Conservation (phyloP, 2,888 invertebrate genomes). For the Lepidocyrtinus sp. region DNA sequence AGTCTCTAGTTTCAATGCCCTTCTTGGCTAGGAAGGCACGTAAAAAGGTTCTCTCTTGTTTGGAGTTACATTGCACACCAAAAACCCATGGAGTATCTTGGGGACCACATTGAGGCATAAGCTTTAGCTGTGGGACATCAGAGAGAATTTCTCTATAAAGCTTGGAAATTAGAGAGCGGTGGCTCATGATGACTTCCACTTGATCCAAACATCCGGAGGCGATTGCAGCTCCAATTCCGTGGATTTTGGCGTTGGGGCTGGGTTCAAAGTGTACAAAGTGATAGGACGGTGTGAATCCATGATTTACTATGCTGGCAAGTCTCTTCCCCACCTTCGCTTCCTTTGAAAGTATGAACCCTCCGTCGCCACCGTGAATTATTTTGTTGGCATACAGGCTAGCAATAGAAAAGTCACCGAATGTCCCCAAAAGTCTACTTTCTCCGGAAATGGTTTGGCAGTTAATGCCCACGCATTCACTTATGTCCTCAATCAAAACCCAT, state of each 20-base stretch:
- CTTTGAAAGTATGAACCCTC: constrained; percentile 59
- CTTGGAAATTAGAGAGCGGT: constrained; percentile 30
- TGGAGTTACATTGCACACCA: constrained; percentile 52
- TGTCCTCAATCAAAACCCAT: constrained; percentile 63
- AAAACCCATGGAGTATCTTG: constrained; percentile 62
- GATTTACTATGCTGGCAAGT: constrained; percentile 55
- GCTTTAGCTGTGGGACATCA: constrained; percentile 19
- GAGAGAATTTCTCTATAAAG: constrained; percentile 44
- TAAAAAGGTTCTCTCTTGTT: constrained; percentile 38
- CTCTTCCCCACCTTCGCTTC: constrained; percentile 30
- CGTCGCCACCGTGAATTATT: constrained; percentile 64
- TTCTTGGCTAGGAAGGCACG: constrained; percentile 45
- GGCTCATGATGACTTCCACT: constrained; percentile 40
- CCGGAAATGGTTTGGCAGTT: neutral
- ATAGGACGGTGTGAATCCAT: constrained; percentile 59
- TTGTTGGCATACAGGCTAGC: constrained; percentile 64
- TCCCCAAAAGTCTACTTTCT: constrained; percentile 43
- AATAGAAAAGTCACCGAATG: constrained; percentile 60
- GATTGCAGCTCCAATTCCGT: constrained; percentile 62
- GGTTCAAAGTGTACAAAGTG: constrained; percentile 61
- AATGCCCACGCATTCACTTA: constrained; percentile 61
- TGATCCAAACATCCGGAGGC: constrained; percentile 57
- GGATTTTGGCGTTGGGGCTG: constrained; percentile 56
- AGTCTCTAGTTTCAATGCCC: constrained; percentile 61
- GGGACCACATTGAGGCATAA: constrained; percentile 58